A percentile compares a stretch with the other conserved stretches of the same genome.
These are phyloP conservation scores for Halcyon smyrnensis DNA, from an alignment of 2,797 vertebrate genomes.

Conservation along the genomic window DNA sequence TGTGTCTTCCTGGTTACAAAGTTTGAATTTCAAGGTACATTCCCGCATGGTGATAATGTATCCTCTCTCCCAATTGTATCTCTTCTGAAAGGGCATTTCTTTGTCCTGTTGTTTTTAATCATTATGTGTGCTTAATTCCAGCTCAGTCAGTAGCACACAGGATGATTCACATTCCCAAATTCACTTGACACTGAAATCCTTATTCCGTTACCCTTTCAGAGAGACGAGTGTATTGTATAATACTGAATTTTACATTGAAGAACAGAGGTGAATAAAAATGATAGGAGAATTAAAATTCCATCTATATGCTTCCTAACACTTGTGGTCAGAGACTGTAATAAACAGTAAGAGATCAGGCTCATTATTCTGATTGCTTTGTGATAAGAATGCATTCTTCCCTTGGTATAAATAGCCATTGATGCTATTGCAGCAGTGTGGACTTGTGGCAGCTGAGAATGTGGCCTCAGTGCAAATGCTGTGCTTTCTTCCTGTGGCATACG, in stretches of 20 bases:
- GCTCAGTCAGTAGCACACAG: not conserved
- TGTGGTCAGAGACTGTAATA: not conserved
- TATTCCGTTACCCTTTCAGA: not conserved
- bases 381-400: not conserved
- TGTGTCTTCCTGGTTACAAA: constrained; percentile 40
- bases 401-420: constrained; percentile 22
- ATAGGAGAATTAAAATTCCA: not conserved
- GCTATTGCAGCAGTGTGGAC: not conserved
- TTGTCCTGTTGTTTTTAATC: not conserved
- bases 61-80: not conserved
- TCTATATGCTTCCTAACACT: not conserved
- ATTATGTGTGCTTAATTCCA: not conserved
- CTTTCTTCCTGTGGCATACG: not conserved
- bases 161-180: not conserved
- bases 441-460: constrained; percentile 41
- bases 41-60: not conserved
- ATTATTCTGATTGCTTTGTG: constrained; percentile 3
- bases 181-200: not conserved
- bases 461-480: not conserved
- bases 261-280: not conserved
- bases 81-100: not conserved
- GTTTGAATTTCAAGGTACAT: constrained; percentile 18
- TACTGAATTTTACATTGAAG: not conserved
- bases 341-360: not conserved
- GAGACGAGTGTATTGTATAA: not conserved